A percentile compares a stretch with the other conserved stretches of the same genome.
Evolutionary conservation across 2,113 vertebrate species (phyloP).

Genomic region (Crypturellus undulatus): DNA sequence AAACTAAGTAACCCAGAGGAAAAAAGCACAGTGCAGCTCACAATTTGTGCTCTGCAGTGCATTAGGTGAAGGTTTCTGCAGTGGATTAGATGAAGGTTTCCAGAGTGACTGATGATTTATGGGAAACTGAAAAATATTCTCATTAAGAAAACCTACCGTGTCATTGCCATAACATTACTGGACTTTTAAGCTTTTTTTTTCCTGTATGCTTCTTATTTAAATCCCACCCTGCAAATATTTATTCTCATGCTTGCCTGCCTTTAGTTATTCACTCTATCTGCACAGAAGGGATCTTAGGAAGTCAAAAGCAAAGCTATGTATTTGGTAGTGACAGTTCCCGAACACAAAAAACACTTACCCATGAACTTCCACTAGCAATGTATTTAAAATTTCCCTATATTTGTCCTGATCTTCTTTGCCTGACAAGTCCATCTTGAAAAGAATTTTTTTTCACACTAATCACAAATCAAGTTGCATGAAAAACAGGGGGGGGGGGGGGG

Average conservation of each 20-base stretch:
- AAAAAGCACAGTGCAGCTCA: background rate
- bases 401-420: background rate
- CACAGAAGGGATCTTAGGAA: background rate
- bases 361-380: background rate
- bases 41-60: background rate
- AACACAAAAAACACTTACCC: background rate
- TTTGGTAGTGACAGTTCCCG: background rate
- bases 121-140: background rate
- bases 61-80: background rate
- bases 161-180: background rate
- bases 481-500: background rate
- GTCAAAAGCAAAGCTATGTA: background rate
- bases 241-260: background rate
- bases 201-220: background rate
- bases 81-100: background rate
- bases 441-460: background rate
- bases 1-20: background rate
- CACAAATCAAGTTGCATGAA: background rate
- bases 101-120: background rate
- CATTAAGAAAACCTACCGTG: rapidly evolving
- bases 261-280: background rate
- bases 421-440: background rate
- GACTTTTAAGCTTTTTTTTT: background rate
- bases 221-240: background rate
- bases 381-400: background rate